Base-by-base conservation (phyloP, 2,888 invertebrate species). In the Endotricha flammealis region DNA sequence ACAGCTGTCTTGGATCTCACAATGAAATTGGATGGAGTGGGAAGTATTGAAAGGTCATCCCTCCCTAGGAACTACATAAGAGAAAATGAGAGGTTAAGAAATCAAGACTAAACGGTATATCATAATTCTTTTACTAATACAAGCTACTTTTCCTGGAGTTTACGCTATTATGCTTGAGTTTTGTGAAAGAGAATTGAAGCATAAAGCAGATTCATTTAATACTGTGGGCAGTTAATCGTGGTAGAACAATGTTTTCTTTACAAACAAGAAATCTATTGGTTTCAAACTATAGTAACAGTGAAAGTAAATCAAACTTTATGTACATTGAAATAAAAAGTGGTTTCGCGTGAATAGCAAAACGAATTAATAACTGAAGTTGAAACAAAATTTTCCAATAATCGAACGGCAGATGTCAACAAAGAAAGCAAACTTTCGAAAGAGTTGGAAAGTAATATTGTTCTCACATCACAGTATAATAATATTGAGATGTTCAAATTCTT, bases 341-440 rank as follows among this genome's bases (percentile, higher is more conserved):
- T 53, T 60, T 42, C 29, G 30, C 31, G 12, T n/a, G 17, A 25
- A 33, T 25, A 30, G 42, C 29, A 35, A 32, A 39, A 41, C 51
- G 57, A 68, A 70, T 67, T 68, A 68, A 65, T 63, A 61, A 57
- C 50, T 50, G 57, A 67, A 71, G 64, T 73, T 67, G 60, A 64
- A 74, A 74, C 64, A 30, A 42, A 20, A 20, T 20, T 74, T 77
- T 72, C 73, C 79, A 78, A 81, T 78, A 77, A 78, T 79, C 75
- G 72, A 68, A 66, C 65, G 65, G 69, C 77, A 81, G 81, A 79
- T 80, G 82, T 83, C 81, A 83, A 85, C 78, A 82, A 74, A 68
- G 76, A 70, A 70, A 62, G 77, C 67, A 82, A 83, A 85, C 83
- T 82, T 83, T 77, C 81, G 81, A 82, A 86, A 86, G 85, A 86